These are phyloP conservation scores for Myotis findleyi DNA, from an alignment of 2,797 vertebrate genomes.

Conservation along the genomic window DNA sequence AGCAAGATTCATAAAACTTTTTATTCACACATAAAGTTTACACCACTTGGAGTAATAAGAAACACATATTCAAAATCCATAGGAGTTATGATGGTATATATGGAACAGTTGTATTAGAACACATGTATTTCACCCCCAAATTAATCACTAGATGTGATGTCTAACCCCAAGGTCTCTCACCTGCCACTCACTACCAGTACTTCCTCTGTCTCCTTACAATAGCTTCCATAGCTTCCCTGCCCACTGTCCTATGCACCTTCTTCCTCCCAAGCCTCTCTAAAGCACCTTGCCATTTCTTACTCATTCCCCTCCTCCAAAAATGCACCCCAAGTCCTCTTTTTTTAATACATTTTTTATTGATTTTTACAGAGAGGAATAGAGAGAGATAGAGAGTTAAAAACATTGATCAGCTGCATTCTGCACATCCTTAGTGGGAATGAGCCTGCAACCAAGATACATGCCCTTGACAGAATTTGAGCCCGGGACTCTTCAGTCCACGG, in stretches of 20 bases:
- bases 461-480: no score
- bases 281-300: background rate
- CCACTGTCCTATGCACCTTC: background rate
- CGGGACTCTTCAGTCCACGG: no score
- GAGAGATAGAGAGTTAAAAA: no score
- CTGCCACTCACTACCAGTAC: background rate
- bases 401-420: no score
- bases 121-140: background rate
- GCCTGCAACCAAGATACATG: no score
- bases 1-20: background rate
- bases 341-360: background rate
- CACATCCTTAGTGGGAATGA: no score
- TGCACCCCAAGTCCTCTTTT: background rate
- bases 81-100: background rate
- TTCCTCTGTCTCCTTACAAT: background rate
- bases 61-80: background rate
- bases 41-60: background rate
- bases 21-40: background rate
- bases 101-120: background rate
- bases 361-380: no score
- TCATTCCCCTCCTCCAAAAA: background rate
- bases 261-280: background rate
- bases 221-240: no score
- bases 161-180: background rate
- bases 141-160: background rate